phyloP scores from a whole-genome alignment of 2,797 vertebrate species.

The Coregonus ussuriensis region DNA sequence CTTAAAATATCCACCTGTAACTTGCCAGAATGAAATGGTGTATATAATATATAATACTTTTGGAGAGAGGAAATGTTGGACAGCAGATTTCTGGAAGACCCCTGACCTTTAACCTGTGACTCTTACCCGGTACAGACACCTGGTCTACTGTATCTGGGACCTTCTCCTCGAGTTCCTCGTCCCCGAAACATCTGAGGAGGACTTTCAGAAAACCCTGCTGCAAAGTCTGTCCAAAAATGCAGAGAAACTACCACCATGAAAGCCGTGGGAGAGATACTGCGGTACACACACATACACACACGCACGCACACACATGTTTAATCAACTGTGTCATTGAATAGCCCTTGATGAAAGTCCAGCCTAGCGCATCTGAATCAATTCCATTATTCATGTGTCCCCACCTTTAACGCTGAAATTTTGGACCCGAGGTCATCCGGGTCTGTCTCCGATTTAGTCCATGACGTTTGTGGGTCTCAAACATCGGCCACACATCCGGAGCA shows the following conservation, averaged over 20 bases:
- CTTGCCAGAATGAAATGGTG: neutral
- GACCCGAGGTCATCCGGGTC: neutral
- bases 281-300: neutral
- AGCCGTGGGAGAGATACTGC: neutral
- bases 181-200: conserved; percentile 75
- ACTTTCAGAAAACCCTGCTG: conserved; percentile 74
- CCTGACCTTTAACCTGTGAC: conserved; percentile 17
- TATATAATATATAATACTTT: too few species aligned
- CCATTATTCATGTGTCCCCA: too few species aligned
- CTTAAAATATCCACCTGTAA: neutral
- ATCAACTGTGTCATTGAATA: conserved; percentile 35
- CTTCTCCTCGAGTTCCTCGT: conserved; percentile 88
- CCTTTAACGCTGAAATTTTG: conserved; percentile 11
- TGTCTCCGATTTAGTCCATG: conserved; percentile 43
- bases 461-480: conserved; percentile 29
- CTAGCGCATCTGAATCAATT: neutral
- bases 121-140: conserved; percentile 74
- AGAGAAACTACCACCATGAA: conserved; percentile 45
- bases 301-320: neutral
- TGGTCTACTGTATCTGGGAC: conserved; percentile 89
- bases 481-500: conserved; percentile 17
- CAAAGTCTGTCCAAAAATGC: conserved; percentile 66
- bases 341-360: too few species aligned
- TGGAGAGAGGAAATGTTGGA: neutral
- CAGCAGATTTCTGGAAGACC: neutral